Conservation (phyloP, 2,797 vertebrate species). For the Alcedo quadribrachys region DNA sequence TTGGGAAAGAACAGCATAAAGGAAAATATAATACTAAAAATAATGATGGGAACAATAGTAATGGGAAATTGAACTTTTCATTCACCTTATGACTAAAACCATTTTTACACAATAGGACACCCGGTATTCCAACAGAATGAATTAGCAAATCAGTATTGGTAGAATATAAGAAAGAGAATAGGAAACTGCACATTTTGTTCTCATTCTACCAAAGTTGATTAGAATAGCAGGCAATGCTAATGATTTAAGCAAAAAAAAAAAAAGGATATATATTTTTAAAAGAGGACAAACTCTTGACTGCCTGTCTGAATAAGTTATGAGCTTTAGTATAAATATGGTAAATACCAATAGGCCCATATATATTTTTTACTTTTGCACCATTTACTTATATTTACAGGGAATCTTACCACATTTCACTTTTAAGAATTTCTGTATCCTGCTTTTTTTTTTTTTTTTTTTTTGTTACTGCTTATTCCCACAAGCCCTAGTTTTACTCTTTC, state of each 20-base stretch:
- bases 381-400: background rate
- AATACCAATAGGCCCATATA: accelerated
- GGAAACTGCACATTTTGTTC: background rate
- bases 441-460: background rate
- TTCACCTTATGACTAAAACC: conserved; percentile 2
- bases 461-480: background rate
- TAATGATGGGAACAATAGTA: conserved; percentile 20
- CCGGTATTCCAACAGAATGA: conserved; percentile 5
- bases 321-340: background rate
- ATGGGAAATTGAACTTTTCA: conserved; percentile 14
- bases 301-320: background rate
- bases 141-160: background rate
- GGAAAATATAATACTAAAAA: conserved; percentile 25
- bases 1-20: background rate
- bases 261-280: background rate
- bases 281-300: background rate
- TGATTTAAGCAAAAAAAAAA: conserved; percentile 2
- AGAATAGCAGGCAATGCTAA: background rate
- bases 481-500: background rate
- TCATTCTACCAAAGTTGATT: background rate
- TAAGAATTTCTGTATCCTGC: background rate
- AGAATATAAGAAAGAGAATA: conserved; percentile 1
- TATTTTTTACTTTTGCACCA: background rate
- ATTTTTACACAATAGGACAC: conserved; percentile 36
- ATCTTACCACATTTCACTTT: background rate